Evolutionary conservation across 1,140 invertebrate genomes (phyloP).

Genomic region (Heliconius congener): DNA sequence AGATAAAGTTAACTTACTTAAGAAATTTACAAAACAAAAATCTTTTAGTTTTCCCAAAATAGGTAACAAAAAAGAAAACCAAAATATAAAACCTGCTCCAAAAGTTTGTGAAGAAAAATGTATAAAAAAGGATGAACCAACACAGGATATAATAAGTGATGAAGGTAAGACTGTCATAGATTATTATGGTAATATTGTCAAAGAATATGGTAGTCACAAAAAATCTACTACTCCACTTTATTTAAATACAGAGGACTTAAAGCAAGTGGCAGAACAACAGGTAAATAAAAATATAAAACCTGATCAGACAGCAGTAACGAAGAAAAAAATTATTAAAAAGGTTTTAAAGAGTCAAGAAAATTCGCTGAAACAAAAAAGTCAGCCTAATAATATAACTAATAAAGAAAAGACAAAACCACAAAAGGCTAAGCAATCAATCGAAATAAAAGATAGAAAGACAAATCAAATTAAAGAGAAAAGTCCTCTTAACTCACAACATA

Average conservation of each 20-base stretch:
- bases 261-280: slow-evolving; percentile 81
- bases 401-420: slow-evolving; percentile 11
- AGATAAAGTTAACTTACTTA: slow-evolving; percentile 74
- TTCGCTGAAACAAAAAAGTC: slow-evolving; percentile 15
- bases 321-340: slow-evolving; percentile 44
- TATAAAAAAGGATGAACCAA: slow-evolving; percentile 54
- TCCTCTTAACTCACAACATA: slow-evolving; percentile 46
- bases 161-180: slow-evolving; percentile 87
- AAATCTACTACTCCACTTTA: slow-evolving; percentile 82
- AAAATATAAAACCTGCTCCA: slow-evolving; percentile 47
- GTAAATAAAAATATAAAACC: slow-evolving; percentile 44
- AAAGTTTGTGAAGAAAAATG: slow-evolving; percentile 43
- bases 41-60: slow-evolving; percentile 69
- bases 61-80: slow-evolving; percentile 65
- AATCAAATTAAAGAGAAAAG: slow-evolving; percentile 31
- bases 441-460: neutral
- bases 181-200: slow-evolving; percentile 91
- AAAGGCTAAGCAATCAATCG: neutral
- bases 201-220: slow-evolving; percentile 83
- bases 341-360: slow-evolving; percentile 30
- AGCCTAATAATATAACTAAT: neutral
- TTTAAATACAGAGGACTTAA: slow-evolving; percentile 84
- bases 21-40: slow-evolving; percentile 78
- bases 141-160: slow-evolving; percentile 77
- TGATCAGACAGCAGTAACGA: slow-evolving; percentile 39